Base-by-base conservation (phyloP, 2,888 invertebrate genomes). In the Aricia artaxerxes region DNA sequence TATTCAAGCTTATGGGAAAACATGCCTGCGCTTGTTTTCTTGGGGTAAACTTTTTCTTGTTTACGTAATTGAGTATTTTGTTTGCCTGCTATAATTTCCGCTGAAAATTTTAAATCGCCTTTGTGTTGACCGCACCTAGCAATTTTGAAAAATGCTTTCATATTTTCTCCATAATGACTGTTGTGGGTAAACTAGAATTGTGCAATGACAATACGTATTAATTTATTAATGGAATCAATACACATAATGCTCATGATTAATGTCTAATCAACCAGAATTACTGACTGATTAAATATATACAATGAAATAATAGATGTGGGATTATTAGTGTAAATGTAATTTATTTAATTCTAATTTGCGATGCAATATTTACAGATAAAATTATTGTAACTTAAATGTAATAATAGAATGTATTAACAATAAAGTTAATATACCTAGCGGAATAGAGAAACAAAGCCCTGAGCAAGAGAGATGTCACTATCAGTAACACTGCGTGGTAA, bases 1-100 rank as follows among this genome's bases (percentile, higher is more conserved):
- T 92, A 92, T 92, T 91, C 88, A 92, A 85, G 84, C 87, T 89
- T 91, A 90, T 93, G 94, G 93, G 94, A 94, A 94, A 91, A 88
- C 84, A 88, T 86, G 87, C 91, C 89, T 93, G 93, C 86, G 84
- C 87, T 88, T 89, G 87, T 89, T 88, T 89, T 89, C 89, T 86
- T 90, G 87, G 85, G 84, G 82, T 87, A 88, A 87, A 87, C 85
- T 88, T 90, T 91, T 89, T 88, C 89, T 86, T 89, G 91, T 91
- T 91, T 88, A 85, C 88, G 88, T 92, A 91, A 93, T 93, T 92
- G 90, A 88, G 88, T 90, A 90, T 90, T 88, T 88, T 88, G 87
- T 91, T 89, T 90, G 92, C 90, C 80, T 86, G 84, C 84, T 84
- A 87, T 89, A 90, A 92, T 91, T 90, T 87, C 84, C 86, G 87